These are phyloP conservation scores for Ostrea edulis DNA, from an alignment of 1,140 invertebrate species.

Conservation along the genomic window DNA sequence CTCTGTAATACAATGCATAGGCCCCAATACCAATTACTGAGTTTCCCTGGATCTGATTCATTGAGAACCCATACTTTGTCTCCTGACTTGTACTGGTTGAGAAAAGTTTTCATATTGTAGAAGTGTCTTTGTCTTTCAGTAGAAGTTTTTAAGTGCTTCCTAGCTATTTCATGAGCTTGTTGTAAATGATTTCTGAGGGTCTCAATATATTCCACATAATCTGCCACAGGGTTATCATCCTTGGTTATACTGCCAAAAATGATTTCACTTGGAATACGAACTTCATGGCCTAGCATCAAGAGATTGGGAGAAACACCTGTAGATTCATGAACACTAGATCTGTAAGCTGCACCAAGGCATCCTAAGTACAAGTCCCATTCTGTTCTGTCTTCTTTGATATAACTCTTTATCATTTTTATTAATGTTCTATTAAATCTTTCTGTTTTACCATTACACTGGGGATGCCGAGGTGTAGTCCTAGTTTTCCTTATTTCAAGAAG, in stretches of 20 bases:
- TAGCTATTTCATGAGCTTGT: too few relatives aligned
- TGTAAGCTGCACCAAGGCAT: constrained; percentile 48
- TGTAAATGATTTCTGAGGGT: too few relatives aligned
- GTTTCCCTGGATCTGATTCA: too few relatives aligned
- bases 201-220: too few relatives aligned
- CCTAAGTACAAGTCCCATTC: not conserved
- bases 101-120: constrained; percentile 38
- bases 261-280: constrained; percentile 3
- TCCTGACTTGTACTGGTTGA: constrained; percentile 23
- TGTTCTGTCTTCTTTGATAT: too few relatives aligned
- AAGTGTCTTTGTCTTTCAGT: constrained; percentile 10
- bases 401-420: too few relatives aligned
- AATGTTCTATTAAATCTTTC: too few relatives aligned
- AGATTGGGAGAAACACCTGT: too few relatives aligned
- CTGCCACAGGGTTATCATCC: too few relatives aligned
- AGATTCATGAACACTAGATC: constrained; percentile 55
- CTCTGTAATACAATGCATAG: constrained; percentile 1
- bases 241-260: constrained; percentile 14
- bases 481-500: too few relatives aligned
- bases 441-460: too few relatives aligned
- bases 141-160: constrained; percentile 5
- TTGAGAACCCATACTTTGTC: constrained; percentile 45
- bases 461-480: too few relatives aligned
- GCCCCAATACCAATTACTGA: constrained; percentile 33
- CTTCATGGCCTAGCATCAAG: constrained; percentile 61